These are phyloP conservation scores for Pammene fasciana DNA, from an alignment of 2,888 invertebrate genomes.

Conservation along the genomic window DNA sequence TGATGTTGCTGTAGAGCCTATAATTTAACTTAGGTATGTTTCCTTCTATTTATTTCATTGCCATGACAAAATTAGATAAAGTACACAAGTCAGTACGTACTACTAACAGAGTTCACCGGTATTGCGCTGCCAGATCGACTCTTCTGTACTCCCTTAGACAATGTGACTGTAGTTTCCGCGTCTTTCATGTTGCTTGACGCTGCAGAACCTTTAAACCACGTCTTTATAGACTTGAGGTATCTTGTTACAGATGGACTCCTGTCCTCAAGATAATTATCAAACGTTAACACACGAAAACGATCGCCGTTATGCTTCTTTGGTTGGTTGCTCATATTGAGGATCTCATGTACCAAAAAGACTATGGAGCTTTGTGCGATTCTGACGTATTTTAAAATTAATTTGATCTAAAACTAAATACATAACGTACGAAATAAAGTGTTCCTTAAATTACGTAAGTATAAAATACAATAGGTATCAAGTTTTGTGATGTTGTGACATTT, in stretches of 20 bases:
- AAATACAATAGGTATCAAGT: conserved; percentile 15
- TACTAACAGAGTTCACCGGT: neutral
- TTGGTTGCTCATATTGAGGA: neutral
- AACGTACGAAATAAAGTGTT: conserved; percentile 29
- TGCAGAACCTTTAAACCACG: neutral
- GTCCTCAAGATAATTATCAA: conserved; percentile 1
- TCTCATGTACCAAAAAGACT: conserved; percentile 7
- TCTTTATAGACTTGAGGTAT: conserved; percentile 6
- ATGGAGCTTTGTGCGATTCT: neutral
- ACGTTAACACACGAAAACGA: conserved; percentile 19
- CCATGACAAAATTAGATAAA: too few species aligned
- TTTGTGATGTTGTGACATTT: conserved; percentile 9
- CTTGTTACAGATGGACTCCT: neutral
- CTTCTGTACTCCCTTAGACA: conserved; percentile 2
- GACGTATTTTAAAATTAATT: neutral
- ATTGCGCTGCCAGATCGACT: conserved; percentile 15
- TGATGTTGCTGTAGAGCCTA: too few species aligned
- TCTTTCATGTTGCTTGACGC: neutral
- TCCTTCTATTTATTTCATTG: too few species aligned
- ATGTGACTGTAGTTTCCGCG: neutral
- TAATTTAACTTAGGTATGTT: too few species aligned
- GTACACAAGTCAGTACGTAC: conserved; percentile 16
- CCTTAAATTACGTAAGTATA: conserved; percentile 15
- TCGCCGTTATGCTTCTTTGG: neutral
- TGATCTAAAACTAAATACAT: conserved; percentile 33